Evolutionary conservation across 2,888 invertebrate species (phyloP).

Genomic region (Plagiodera versicolora): DNA sequence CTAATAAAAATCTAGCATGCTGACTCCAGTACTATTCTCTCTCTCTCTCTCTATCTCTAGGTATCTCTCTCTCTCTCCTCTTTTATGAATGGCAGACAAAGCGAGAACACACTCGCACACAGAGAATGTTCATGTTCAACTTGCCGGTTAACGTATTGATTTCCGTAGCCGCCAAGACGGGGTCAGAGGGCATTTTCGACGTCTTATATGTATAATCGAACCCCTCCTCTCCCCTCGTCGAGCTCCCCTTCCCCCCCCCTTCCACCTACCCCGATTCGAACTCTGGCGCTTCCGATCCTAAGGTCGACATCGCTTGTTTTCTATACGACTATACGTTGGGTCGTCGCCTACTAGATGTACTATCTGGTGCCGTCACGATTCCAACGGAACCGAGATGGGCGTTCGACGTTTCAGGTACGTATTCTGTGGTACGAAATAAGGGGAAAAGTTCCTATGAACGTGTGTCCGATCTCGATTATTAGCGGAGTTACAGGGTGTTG

Average conservation of each 20-base stretch:
- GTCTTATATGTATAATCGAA: neutral
- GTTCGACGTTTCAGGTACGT: too few relatives aligned
- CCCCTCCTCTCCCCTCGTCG: neutral
- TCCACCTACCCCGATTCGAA: neutral
- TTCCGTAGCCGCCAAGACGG: constrained; percentile 51
- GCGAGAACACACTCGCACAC: neutral
- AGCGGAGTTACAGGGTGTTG: too few relatives aligned
- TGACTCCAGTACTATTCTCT: too few relatives aligned
- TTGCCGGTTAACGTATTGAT: constrained; percentile 50
- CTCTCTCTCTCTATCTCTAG: neutral
- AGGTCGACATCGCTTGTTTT: neutral
- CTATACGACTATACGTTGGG: too few relatives aligned
- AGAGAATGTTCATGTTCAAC: constrained; percentile 1
- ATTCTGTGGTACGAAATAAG: too few relatives aligned
- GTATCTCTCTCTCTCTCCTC: neutral
- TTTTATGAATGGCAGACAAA: neutral
- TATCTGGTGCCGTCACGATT: neutral
- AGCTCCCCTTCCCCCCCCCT: neutral
- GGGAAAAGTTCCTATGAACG: too few relatives aligned
- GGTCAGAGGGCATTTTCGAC: constrained; percentile 49
- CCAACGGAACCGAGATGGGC: too few relatives aligned
- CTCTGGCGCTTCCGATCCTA: neutral
- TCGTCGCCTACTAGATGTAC: neutral
- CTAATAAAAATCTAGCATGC: too few relatives aligned
- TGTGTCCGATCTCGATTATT: too few relatives aligned